Conservation (phyloP, 2,113 vertebrate species). For the Cheirogaleus medius region DNA sequence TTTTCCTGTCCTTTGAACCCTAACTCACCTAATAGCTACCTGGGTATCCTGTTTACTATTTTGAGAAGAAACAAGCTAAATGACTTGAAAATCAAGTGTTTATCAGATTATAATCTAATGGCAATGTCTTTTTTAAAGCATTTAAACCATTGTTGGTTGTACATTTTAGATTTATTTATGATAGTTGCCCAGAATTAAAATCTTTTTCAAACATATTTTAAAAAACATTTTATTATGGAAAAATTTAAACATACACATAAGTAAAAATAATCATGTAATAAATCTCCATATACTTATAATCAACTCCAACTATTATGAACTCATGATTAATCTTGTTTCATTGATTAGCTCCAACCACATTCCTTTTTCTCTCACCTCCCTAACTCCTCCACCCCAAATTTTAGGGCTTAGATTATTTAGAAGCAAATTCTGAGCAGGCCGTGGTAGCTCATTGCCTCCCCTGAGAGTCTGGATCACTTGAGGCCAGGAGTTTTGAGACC, state of each 20-base stretch:
- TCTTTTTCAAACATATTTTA: background rate
- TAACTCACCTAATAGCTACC: background rate
- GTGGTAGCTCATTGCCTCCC: too few species aligned
- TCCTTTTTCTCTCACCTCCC: background rate
- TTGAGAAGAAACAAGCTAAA: conserved; percentile 31
- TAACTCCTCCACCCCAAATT: background rate
- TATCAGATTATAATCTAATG: background rate
- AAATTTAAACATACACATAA: background rate
- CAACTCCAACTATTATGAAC: background rate
- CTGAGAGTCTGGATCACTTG: too few species aligned
- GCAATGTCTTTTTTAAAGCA: background rate
- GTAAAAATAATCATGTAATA: background rate
- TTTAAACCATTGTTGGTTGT: background rate
- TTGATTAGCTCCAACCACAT: background rate
- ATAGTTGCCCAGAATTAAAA: background rate
- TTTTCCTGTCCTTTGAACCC: background rate
- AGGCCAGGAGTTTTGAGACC: too few species aligned
- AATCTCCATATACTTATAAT: background rate
- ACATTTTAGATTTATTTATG: conserved; percentile 23
- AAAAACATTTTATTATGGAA: background rate
- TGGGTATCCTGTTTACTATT: background rate
- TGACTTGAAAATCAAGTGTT: background rate
- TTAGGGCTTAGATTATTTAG: conserved; percentile 8
- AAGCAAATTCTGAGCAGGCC: background rate
- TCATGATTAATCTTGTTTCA: background rate